These are phyloP conservation scores for Calosoma granatense DNA, from an alignment of 1,140 invertebrate genomes.

Conservation along the genomic window DNA sequence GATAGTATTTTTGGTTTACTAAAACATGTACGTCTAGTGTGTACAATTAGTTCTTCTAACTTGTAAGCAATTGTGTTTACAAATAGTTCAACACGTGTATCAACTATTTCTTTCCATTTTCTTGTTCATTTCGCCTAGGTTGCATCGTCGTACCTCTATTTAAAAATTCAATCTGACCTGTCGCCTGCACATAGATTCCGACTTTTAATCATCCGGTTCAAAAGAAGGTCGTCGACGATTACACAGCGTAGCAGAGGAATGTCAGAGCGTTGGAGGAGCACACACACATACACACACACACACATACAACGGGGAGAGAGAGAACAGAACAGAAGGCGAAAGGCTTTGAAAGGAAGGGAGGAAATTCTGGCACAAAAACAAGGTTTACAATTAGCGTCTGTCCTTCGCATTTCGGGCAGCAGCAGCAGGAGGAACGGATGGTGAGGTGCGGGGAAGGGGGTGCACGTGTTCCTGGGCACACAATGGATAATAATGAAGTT, in stretches of 20 bases:
- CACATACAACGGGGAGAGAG: too few relatives aligned
- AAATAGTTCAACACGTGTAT: too few relatives aligned
- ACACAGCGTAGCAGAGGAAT: too few relatives aligned
- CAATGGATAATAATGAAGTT: conserved; percentile 4
- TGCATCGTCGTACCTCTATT: too few relatives aligned
- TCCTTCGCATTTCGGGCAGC: not conserved
- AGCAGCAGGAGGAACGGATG: not conserved
- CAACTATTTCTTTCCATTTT: too few relatives aligned
- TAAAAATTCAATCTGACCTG: not conserved
- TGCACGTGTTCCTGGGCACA: not conserved
- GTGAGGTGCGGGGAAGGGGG: not conserved
- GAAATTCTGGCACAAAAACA: not conserved
- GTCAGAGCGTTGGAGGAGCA: too few relatives aligned
- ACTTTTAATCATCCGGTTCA: not conserved
- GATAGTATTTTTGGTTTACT: too few relatives aligned
- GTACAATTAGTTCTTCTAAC: too few relatives aligned
- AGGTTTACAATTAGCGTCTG: conserved; percentile 5
- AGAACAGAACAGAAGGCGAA: not conserved
- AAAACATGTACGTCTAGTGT: too few relatives aligned
- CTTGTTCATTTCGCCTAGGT: not conserved
- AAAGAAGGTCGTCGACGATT: too few relatives aligned
- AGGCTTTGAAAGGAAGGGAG: not conserved
- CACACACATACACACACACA: too few relatives aligned
- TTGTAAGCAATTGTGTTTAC: too few relatives aligned
- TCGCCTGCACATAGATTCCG: not conserved